phyloP scores from a whole-genome alignment of 2,113 vertebrate species.

The Porphyrio hochstetteri region DNA sequence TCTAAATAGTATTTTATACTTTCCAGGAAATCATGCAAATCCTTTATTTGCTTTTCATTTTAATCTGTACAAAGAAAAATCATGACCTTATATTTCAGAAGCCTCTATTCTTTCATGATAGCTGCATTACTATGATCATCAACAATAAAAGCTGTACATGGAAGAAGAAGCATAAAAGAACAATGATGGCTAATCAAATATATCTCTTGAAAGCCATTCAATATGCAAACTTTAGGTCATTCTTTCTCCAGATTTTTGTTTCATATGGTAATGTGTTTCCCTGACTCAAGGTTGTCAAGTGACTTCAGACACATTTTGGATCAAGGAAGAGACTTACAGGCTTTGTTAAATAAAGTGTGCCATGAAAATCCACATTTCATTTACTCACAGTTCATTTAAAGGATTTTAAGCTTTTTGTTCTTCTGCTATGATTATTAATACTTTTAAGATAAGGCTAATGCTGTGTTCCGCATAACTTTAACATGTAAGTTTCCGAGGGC shows the following conservation, averaged over 20 bases:
- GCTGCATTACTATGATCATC: background rate
- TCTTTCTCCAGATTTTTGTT: background rate
- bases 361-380: background rate
- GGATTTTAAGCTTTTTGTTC: background rate
- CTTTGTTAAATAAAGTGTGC: background rate
- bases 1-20: background rate
- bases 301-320: background rate
- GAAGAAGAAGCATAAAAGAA: background rate
- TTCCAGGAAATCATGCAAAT: background rate
- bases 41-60: background rate
- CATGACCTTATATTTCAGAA: background rate
- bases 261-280: conserved; percentile 6
- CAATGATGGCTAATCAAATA: background rate
- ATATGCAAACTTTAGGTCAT: background rate
- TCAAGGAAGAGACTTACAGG: background rate
- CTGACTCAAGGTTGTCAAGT: background rate
- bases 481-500: background rate
- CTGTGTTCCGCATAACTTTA: background rate
- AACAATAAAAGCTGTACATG: background rate
- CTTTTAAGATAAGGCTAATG: background rate
- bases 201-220: background rate
- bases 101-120: background rate
- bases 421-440: background rate
- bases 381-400: background rate
- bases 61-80: background rate